Percentiles rank a stretch among this genome's conserved stretches.
Evolutionary conservation across 64 coral and sea anemone genomes (phyloP).

Genomic region (Pachyseris speciosa): DNA sequence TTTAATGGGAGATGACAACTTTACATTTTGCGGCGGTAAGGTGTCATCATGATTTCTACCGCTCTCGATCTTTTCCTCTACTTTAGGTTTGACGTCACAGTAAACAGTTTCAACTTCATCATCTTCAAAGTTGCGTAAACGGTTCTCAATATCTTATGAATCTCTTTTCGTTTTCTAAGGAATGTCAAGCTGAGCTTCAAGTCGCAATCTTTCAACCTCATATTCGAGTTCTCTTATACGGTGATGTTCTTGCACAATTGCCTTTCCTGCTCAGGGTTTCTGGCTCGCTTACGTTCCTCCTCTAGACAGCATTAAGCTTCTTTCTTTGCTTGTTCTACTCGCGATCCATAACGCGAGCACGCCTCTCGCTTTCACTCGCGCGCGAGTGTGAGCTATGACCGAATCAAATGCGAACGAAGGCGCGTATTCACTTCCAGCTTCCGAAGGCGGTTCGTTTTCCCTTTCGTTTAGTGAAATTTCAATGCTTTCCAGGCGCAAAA

Average conservation of each 20-base stretch:
- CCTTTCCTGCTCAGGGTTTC: no score
- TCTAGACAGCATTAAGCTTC: no score
- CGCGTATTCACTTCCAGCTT: no score
- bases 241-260: background rate
- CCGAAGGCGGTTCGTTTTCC: no score
- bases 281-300: conserved; percentile 8
- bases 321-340: no score
- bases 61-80: background rate
- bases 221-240: conserved; percentile 45
- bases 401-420: no score
- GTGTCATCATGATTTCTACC: background rate
- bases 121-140: conserved; percentile 53
- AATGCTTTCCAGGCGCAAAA: no score
- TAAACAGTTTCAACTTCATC: background rate
- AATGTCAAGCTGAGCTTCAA: conserved; percentile 25
- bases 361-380: no score
- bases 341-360: no score
- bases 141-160: conserved; percentile 19
- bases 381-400: no score
- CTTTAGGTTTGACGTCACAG: background rate
- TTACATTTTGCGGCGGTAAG: background rate
- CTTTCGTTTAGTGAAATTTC: no score
- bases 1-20: background rate
- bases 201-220: conserved; percentile 13
- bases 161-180: background rate